Evolutionary conservation across 2,113 vertebrate genomes (phyloP).

Genomic region (Urocolius indicus): DNA sequence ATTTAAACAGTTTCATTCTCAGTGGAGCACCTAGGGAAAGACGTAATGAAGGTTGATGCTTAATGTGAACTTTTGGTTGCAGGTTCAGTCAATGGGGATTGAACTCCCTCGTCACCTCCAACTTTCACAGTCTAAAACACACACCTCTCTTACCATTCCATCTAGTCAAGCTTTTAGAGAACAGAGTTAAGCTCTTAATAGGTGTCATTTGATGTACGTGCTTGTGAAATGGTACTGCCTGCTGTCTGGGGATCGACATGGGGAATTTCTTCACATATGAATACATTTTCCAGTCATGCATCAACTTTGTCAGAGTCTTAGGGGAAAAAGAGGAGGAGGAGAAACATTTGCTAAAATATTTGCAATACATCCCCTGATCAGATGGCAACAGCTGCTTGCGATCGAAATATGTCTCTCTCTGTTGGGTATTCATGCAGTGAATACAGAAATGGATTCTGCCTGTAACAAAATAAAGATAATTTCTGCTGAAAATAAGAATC

Average conservation of each 20-base stretch:
- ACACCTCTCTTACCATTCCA: neutral
- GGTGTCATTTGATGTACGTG: neutral
- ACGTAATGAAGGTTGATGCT: neutral
- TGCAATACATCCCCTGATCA: neutral
- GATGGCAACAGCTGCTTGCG: slow-evolving; percentile 39
- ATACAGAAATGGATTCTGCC: neutral
- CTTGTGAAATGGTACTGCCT: neutral
- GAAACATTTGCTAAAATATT: slow-evolving; percentile 49
- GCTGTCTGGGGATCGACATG: neutral
- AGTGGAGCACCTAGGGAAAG: neutral
- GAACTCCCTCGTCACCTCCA: neutral
- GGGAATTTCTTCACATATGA: neutral
- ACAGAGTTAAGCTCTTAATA: neutral
- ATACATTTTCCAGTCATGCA: neutral
- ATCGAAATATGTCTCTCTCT: neutral
- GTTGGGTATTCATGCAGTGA: neutral
- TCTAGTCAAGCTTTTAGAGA: neutral
- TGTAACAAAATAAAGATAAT: neutral
- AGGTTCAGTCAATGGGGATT: neutral
- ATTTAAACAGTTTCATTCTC: neutral
- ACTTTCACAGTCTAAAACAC: neutral
- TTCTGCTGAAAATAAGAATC: neutral
- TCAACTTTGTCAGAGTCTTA: neutral
- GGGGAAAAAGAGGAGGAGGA: neutral
- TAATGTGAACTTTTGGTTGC: neutral